Conservation (phyloP, 2,113 vertebrate species). For the Platycercus adscitus region DNA sequence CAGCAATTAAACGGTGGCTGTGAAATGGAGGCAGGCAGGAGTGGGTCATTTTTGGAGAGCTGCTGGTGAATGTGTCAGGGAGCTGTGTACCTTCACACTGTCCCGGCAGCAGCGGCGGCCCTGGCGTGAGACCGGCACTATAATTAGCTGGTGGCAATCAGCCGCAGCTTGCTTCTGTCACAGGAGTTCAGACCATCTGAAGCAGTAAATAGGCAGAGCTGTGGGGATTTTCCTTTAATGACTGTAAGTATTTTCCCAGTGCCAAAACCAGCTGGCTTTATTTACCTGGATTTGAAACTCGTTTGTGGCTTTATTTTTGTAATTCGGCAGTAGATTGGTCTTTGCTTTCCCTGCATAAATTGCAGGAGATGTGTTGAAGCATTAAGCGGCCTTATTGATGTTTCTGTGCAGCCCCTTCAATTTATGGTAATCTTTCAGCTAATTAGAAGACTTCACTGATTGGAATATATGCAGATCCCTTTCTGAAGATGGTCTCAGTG, state of each 20-base stretch:
- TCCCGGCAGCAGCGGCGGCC: not conserved
- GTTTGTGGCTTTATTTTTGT: not conserved
- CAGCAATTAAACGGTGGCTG: not conserved
- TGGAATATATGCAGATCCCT: not conserved
- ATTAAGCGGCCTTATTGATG: not conserved
- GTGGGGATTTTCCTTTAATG: not conserved
- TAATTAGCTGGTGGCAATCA: slow-evolving; percentile 66
- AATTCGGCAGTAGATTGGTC: not conserved
- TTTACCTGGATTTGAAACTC: not conserved
- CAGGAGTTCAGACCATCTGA: not conserved
- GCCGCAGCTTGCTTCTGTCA: not conserved
- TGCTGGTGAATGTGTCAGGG: slow-evolving; percentile 48
- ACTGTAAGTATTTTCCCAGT: not conserved
- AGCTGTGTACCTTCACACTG: slow-evolving; percentile 44
- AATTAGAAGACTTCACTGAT: not conserved
- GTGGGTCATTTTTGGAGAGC: slow-evolving; percentile 36
- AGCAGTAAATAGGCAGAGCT: not conserved
- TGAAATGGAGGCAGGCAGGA: not conserved
- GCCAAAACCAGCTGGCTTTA: not conserved
- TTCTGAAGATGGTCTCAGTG: not conserved
- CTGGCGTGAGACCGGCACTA: not conserved
- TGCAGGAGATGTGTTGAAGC: not conserved
- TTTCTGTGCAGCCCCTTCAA: not conserved
- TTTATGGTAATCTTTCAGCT: not conserved
- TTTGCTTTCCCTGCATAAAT: not conserved